Base-by-base conservation (phyloP, 2,113 vertebrate genomes). In the Gadus chalcogrammus region DNA sequence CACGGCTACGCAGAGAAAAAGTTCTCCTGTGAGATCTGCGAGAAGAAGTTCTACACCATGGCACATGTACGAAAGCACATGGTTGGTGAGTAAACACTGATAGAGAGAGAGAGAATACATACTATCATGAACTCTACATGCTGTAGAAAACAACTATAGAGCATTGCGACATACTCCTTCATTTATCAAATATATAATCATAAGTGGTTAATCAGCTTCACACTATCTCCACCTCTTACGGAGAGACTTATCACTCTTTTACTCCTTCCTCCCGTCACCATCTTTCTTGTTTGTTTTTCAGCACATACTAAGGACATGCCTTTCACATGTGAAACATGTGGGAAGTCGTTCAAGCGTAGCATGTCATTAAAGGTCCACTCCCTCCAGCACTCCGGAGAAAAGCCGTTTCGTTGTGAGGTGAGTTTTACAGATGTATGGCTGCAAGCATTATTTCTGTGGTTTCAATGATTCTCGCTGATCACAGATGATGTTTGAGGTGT, bases 1-100 rank as follows among this genome's bases (percentile, higher is more conserved):
- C 97, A 99, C 5, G 96, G 97, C 66, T 99, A 97, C 17, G 97
- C 97, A 38, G 97, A 99, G 71, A 99, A 99, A 93, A 99, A 99
- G 75, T 99, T 99, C 88, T 95, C 97, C 31, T 99, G 97, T 79
- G 97, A 99, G 87, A 99, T 99, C 64, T 99, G 97, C 4, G 97
- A 98, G 84, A 99, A 99, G 89, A 99, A 99, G 86, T 99, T 99
- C 88, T 99, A 99, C 90, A 99, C 97, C 64, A 99, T 99, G 97
- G 97, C 96, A 75, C 97, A 99, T 9, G 97, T 99, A 75, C 93
- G 96, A 73, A 99, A 99, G 88, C 97, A 99, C 88, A 97, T 99
- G 95, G 97, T 98, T 77, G 97, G 97, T 99, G 89, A 93, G 97
- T 99, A 67, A 9, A 20, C 42, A 2, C 42, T 48, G 42, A 2